Evolutionary conservation across 2,113 vertebrate species (phyloP), one percentile per base, ranked within the genome.

Genomic region (Carollia perspicillata): DNA sequence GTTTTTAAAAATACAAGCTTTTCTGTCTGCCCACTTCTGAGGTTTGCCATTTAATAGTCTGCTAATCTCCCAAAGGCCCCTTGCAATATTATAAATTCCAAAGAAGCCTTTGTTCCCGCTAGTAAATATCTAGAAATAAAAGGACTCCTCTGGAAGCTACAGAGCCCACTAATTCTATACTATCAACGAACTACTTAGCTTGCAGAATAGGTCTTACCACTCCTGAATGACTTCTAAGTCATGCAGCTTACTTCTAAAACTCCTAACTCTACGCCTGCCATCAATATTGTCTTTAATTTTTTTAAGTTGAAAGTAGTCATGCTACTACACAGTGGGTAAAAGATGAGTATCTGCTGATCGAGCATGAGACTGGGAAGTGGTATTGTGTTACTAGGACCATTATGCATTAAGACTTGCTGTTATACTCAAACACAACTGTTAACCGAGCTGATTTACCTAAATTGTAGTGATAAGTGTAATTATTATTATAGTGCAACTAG

Each of bases 41-140:
- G 92, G 51, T 65, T 65, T 94, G 35, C 40, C 77, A 92, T 47
- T 85, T 89, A 93, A 79, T 75, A 71, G 86, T 58, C 16, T 84
- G 42, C 85, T 89, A 85, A 79, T 49, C 16, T 53, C 42, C 71
- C 83, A 75, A 65, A 75, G 23, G n/a, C 4, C 18, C 14, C 40
- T 89, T 69, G 8, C 63, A 78, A 60, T 80, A 47, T 90, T n/a
- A 84, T 37, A 65, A 92, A 44, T 60, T 42, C 51, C 74, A 84
- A 69, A 91, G 47, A 80, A 95, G 49, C 0, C n/a, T 93, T 89
- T 95, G 72, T 37, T 69, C 18, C 8, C 28, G 28, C 44, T 30
- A 65, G 5, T 81, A 63, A 85, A 79, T 55, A 74, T 51, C 51
- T 51, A 68, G 49, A 74, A 68, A 80, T 42, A 93, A 89, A 94